Evolutionary conservation across 2,888 invertebrate species (phyloP), one percentile per base, ranked within the genome.

Genomic region (Plagodis pulveraria): DNA sequence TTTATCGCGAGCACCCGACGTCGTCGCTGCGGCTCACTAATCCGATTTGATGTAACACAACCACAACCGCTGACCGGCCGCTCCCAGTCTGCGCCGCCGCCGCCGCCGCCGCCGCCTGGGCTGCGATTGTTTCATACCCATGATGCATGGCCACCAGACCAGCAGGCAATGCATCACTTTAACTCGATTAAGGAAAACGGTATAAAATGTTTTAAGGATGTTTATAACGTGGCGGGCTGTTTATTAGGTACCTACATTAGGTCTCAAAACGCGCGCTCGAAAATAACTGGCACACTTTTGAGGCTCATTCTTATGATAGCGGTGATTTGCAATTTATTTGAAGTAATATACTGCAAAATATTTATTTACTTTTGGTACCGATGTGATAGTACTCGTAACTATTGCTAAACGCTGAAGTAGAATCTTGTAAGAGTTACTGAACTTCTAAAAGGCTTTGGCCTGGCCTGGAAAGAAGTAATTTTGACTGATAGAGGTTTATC

Each of bases 1-100:
- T 91, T 90, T 90, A 91, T 89, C 81, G 87, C 77, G 74, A 78
- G 86, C 88, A 84, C 83, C 86, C 87, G 83, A 86, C 81, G 74
- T 79, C 70, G 71, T 32, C 50, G 64, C 50, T 42, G 10, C 40
- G 8, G 44, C 76, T 70, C 78, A 85, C 71, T 87, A 89, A 89
- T 89, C 87, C 84, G 87, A 87, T 86, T 84, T 81, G 78, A 81
- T 74, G 77, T 34, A 71, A 76, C 72, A 71, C 71, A 67, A 57
- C 61, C 72, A 71, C 71, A 67, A 57, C 61, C 69, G 48, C 12
- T 40, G 40, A 5, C 10, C 40, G 40, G 5, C 40, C 40, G 40
- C 47, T 35, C 12, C 43, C 50, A 22, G 56, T 41, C 12, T 0
- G 40, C 43, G 44, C 52, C 10, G n/a, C 52, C 35, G n/a, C 47